Evolutionary conservation across 2,113 vertebrate species (phyloP).

Genomic region (Eira barbara): DNA sequence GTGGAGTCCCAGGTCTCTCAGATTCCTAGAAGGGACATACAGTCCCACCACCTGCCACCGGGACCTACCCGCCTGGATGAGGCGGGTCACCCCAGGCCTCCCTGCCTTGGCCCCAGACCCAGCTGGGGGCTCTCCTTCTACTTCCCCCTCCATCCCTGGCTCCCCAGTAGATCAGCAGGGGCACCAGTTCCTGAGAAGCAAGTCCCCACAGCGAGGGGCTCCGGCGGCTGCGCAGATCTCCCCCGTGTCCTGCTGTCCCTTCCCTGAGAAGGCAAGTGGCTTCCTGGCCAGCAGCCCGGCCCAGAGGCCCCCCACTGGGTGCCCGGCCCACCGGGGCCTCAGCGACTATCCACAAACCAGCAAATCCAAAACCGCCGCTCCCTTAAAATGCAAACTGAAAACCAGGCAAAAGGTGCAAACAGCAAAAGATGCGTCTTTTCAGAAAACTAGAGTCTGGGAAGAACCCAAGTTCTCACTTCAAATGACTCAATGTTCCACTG

Average conservation of each 20-base stretch:
- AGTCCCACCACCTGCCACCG: neutral
- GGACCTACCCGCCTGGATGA: neutral
- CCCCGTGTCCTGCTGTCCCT: fast-evolving
- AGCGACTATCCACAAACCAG: neutral
- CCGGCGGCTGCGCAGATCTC: neutral
- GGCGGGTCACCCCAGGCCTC: neutral
- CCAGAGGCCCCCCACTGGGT: neutral
- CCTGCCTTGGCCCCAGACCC: neutral
- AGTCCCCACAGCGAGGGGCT: neutral
- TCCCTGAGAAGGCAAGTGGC: neutral
- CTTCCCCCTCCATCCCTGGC: neutral
- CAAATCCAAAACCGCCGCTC: neutral
- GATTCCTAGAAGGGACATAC: neutral
- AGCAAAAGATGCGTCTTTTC: fast-evolving
- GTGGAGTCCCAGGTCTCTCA: neutral
- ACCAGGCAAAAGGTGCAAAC: neutral
- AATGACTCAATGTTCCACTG: slow-evolving; percentile 54
- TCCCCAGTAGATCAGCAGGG: neutral
- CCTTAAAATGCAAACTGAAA: neutral
- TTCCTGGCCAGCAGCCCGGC: neutral
- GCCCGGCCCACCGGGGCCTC: neutral
- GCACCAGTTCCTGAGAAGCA: neutral
- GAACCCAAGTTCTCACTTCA: neutral
- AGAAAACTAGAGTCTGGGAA: neutral
- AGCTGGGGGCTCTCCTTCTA: too few species aligned